These are phyloP conservation scores for Amiota mariae DNA, from an alignment of 2,888 invertebrate species.

Conservation along the genomic window DNA sequence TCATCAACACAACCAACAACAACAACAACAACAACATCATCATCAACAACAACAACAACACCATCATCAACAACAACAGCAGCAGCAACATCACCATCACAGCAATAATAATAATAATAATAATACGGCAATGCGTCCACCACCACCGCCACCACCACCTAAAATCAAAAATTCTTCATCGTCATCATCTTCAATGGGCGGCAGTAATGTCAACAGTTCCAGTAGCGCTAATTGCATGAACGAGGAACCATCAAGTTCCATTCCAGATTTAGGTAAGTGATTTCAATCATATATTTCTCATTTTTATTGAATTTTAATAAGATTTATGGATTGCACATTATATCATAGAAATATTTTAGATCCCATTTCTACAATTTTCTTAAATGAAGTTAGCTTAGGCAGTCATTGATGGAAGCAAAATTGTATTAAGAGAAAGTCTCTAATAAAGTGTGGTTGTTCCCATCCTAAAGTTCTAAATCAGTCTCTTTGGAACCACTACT, in stretches of 20 bases:
- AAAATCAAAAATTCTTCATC: constrained; percentile 68
- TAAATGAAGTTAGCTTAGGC: too few relatives aligned
- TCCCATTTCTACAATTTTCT: constrained; percentile 1
- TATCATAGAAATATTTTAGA: constrained; percentile 19
- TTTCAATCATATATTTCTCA: background rate
- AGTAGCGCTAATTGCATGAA: constrained; percentile 70
- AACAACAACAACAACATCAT: constrained; percentile 36
- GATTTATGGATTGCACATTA: too few relatives aligned
- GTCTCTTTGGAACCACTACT: too few relatives aligned
- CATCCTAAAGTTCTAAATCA: too few relatives aligned
- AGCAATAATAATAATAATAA: constrained; percentile 45
- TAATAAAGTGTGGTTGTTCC: too few relatives aligned
- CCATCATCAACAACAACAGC: constrained; percentile 35
- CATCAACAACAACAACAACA: constrained; percentile 47
- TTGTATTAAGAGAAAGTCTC: too few relatives aligned
- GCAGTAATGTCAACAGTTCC: constrained; percentile 31
- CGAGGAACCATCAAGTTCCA: constrained; percentile 90
- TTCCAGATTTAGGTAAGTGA: constrained; percentile 88
- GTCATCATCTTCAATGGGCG: constrained; percentile 23
- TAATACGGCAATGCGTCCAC: constrained; percentile 70
- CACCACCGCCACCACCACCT: constrained; percentile 73
- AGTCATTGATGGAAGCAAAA: too few relatives aligned
- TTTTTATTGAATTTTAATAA: constrained; percentile 25
- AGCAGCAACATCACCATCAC: constrained; percentile 34
- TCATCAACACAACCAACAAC: constrained; percentile 37